A percentile compares a stretch with the other conserved stretches of the same genome.
These are phyloP conservation scores for Clarias pachynema DNA, from an alignment of 2,797 vertebrate species.

Conservation along the genomic window DNA sequence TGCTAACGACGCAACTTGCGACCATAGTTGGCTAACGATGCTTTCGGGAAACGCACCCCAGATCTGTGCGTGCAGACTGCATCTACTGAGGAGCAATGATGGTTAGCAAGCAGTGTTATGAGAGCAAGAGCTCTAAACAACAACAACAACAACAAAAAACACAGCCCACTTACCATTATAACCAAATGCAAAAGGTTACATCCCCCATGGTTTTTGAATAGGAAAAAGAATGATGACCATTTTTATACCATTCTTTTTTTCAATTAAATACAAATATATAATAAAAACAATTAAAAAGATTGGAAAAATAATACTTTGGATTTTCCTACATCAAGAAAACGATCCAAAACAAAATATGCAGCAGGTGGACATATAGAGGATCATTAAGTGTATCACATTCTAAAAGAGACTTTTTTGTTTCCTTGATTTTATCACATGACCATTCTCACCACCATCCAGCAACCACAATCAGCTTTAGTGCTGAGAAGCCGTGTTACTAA, in stretches of 20 bases:
- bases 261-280: background rate
- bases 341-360: background rate
- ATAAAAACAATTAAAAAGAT: background rate
- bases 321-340: background rate
- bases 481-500: background rate
- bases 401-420: background rate
- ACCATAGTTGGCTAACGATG: no score
- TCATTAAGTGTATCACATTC: background rate
- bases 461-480: background rate
- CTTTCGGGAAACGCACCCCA: no score
- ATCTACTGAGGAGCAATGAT: background rate
- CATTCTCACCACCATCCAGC: background rate
- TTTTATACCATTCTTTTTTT: background rate
- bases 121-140: background rate
- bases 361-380: background rate
- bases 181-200: background rate
- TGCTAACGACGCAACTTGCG: no score
- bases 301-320: background rate
- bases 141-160: background rate
- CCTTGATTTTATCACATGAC: background rate
- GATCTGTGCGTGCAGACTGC: no score
- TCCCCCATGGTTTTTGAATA: background rate
- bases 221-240: background rate
- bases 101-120: background rate
- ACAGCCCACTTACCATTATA: background rate